Conservation (phyloP, 2,113 vertebrate genomes). For the Rhadina sibilatrix region DNA sequence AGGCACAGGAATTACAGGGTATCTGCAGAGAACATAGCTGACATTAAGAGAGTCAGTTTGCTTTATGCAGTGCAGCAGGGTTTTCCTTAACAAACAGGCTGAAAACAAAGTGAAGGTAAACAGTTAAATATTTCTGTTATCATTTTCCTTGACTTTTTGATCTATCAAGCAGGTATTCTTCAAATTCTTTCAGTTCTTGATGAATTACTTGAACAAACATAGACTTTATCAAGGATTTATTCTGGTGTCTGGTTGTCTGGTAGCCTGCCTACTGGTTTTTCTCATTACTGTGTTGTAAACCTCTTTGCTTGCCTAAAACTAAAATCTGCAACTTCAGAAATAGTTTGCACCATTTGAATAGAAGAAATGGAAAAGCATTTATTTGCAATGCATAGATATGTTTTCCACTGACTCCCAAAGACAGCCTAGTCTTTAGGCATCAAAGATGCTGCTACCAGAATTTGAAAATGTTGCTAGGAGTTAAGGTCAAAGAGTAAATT, state of each 20-base stretch:
- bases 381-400: background rate
- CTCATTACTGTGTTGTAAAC: background rate
- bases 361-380: background rate
- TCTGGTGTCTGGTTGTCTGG: background rate
- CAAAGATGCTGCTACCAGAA: background rate
- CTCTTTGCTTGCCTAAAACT: background rate
- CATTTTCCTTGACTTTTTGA: background rate
- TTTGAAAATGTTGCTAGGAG: background rate
- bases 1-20: background rate
- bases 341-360: background rate
- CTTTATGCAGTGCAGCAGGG: background rate
- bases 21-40: background rate
- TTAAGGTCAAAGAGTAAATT: slow-evolving; percentile 16
- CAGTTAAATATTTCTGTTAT: background rate
- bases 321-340: background rate
- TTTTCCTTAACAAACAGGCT: background rate
- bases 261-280: background rate
- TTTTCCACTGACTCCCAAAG: background rate
- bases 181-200: background rate
- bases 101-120: background rate
- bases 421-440: background rate
- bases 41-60: background rate
- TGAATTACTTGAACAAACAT: background rate
- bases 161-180: background rate
- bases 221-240: background rate